A percentile compares a stretch with the other conserved stretches of the same genome.
phyloP scores from a whole-genome alignment of 2,888 invertebrate species.

The Heliconius hortense region DNA sequence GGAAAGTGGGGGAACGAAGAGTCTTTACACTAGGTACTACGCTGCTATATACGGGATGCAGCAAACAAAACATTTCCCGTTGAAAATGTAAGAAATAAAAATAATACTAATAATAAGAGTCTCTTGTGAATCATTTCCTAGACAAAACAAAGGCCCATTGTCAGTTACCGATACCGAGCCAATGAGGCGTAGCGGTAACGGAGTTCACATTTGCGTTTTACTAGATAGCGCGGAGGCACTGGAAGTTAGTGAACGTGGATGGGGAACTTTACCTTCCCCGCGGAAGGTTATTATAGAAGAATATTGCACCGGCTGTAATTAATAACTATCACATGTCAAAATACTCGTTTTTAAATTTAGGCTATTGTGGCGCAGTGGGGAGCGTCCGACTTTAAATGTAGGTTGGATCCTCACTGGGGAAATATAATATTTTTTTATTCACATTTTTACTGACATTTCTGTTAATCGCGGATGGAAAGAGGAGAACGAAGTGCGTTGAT shows the following conservation, averaged over 20 bases:
- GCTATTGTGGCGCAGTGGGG: too few species aligned
- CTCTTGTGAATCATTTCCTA: slow-evolving; percentile 38
- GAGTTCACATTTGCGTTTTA: slow-evolving; percentile 40
- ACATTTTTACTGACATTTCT: too few species aligned
- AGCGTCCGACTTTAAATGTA: too few species aligned
- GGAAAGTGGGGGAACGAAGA: not conserved
- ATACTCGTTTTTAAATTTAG: too few species aligned
- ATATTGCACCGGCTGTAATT: not conserved
- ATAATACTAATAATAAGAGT: slow-evolving; percentile 11
- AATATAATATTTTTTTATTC: too few species aligned
- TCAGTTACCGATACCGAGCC: slow-evolving; percentile 38
- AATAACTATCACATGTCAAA: not conserved
- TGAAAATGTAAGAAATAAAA: slow-evolving; percentile 25
- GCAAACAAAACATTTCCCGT: not conserved
- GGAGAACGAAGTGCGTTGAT: too few species aligned
- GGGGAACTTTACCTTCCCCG: too few species aligned
- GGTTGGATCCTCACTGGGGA: too few species aligned
- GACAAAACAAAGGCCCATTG: slow-evolving; percentile 39
- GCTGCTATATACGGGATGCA: not conserved
- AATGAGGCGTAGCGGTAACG: slow-evolving; percentile 38
- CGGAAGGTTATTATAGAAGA: not conserved
- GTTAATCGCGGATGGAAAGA: too few species aligned
- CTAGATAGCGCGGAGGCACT: slow-evolving; percentile 40
- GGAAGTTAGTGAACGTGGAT: not conserved
- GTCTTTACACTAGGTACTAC: not conserved